A percentile compares a stretch with the other conserved stretches of the same genome.
phyloP scores from a whole-genome alignment of 1,140 invertebrate species.

The Limonius californicus region DNA sequence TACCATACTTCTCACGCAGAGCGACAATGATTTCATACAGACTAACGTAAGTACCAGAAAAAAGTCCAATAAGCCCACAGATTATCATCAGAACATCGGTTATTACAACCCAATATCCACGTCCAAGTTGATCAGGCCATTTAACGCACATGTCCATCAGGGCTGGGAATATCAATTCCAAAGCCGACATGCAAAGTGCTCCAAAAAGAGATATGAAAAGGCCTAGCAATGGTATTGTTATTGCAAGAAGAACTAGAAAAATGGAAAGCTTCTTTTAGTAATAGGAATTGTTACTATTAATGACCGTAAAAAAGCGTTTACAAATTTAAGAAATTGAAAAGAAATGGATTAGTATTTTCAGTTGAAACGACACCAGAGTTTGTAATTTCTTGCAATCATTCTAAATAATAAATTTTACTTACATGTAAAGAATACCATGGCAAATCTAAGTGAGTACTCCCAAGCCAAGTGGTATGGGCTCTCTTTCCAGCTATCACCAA shows the following conservation, averaged over 20 bases:
- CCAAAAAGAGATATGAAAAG: slow-evolving; percentile 79
- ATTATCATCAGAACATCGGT: not conserved
- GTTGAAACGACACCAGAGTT: too few relatives aligned
- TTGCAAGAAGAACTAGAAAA: slow-evolving; percentile 61
- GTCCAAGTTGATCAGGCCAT: slow-evolving; percentile 49
- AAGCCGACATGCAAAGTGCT: slow-evolving; percentile 67
- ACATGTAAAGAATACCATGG: not conserved
- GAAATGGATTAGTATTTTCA: too few relatives aligned
- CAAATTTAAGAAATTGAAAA: too few relatives aligned
- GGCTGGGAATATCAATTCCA: slow-evolving; percentile 76
- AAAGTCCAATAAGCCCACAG: too few relatives aligned
- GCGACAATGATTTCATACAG: too few relatives aligned
- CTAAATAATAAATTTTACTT: too few relatives aligned
- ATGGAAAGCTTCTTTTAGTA: too few relatives aligned
- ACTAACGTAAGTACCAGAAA: too few relatives aligned
- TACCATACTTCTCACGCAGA: too few relatives aligned
- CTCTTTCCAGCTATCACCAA: slow-evolving; percentile 51
- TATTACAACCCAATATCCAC: slow-evolving; percentile 38
- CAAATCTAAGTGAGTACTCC: not conserved
- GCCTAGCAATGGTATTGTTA: slow-evolving; percentile 67
- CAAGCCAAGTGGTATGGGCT: slow-evolving; percentile 37
- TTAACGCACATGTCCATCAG: slow-evolving; percentile 66
- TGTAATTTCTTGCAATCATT: too few relatives aligned
- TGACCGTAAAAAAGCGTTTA: too few relatives aligned
- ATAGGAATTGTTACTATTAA: too few relatives aligned